A percentile compares a stretch with the other conserved stretches of the same genome.
phyloP scores from a whole-genome alignment of 2,888 invertebrate species.

The Onthophagus sagittarius region DNA sequence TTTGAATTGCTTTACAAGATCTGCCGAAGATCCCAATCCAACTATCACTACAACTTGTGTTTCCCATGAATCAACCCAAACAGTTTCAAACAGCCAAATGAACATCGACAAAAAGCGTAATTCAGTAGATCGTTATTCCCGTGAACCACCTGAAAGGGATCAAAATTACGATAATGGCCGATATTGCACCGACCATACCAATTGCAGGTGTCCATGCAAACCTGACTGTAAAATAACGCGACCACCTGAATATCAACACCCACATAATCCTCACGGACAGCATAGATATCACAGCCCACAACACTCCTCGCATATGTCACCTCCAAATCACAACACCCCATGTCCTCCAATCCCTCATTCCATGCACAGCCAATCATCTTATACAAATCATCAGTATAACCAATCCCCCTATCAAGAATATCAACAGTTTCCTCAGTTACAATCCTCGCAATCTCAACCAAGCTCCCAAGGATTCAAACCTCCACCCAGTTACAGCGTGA shows the following conservation, averaged over 20 bases:
- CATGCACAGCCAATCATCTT: neutral
- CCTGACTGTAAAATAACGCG: slow-evolving; percentile 1
- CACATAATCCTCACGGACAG: slow-evolving; percentile 2
- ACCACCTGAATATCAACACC: slow-evolving; percentile 15
- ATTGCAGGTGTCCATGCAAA: slow-evolving; percentile 4
- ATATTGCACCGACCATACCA: neutral
- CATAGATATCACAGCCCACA: neutral
- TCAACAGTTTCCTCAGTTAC: neutral
- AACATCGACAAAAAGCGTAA: slow-evolving; percentile 21
- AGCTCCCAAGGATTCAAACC: neutral
- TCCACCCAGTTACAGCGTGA: neutral
- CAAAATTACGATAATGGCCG: slow-evolving; percentile 22
- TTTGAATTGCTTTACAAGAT: too few relatives aligned
- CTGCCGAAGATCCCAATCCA: neutral
- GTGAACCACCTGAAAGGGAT: slow-evolving; percentile 31
- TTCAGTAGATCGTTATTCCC: slow-evolving; percentile 25
- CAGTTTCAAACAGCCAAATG: slow-evolving; percentile 16
- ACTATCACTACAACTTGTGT: neutral
- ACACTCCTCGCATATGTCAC: neutral
- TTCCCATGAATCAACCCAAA: slow-evolving; percentile 13
- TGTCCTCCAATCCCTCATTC: neutral
- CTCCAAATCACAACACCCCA: neutral
- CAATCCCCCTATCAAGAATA: neutral
- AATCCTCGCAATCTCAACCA: neutral
- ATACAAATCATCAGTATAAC: neutral